Percentiles rank a stretch among this genome's conserved stretches.
Conservation (phyloP, 2,888 invertebrate genomes). For the Calliscelio sp. region DNA sequence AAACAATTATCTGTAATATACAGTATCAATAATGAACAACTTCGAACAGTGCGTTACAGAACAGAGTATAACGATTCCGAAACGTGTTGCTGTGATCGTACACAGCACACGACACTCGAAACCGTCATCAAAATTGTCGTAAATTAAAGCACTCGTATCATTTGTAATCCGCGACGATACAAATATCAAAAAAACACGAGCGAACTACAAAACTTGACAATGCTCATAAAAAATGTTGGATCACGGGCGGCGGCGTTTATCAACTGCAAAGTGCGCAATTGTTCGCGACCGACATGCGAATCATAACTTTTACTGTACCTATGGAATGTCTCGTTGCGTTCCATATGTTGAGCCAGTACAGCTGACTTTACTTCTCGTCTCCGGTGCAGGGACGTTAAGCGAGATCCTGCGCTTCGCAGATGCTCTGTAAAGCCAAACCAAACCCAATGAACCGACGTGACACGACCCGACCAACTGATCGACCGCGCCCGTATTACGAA, state of each 20-base stretch:
- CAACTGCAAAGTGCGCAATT: constrained; percentile 13
- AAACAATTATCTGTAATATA: too few relatives aligned
- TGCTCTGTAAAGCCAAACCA: constrained; percentile 66
- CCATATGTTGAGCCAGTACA: constrained; percentile 61
- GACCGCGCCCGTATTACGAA: constrained; percentile 71
- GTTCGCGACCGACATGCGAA: constrained; percentile 13
- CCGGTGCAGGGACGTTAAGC: constrained; percentile 33
- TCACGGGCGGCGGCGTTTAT: background rate
- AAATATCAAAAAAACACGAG: constrained; percentile 13
- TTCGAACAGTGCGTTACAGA: background rate
- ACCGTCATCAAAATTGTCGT: background rate
- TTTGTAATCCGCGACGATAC: background rate
- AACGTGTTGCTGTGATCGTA: background rate
- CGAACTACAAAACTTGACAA: constrained; percentile 2
- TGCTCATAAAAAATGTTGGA: background rate
- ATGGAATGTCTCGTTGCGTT: constrained; percentile 55
- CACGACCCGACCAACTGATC: constrained; percentile 70
- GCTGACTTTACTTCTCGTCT: constrained; percentile 48
- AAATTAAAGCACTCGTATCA: background rate
- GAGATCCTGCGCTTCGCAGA: constrained; percentile 62
- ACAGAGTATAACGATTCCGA: background rate
- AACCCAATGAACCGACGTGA: constrained; percentile 65
- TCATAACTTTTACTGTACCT: constrained; percentile 49
- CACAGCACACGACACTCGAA: background rate
- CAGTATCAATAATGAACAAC: too few relatives aligned